These are phyloP conservation scores for Uloborus plumipes DNA, from an alignment of 2,888 invertebrate species.

Conservation along the genomic window DNA sequence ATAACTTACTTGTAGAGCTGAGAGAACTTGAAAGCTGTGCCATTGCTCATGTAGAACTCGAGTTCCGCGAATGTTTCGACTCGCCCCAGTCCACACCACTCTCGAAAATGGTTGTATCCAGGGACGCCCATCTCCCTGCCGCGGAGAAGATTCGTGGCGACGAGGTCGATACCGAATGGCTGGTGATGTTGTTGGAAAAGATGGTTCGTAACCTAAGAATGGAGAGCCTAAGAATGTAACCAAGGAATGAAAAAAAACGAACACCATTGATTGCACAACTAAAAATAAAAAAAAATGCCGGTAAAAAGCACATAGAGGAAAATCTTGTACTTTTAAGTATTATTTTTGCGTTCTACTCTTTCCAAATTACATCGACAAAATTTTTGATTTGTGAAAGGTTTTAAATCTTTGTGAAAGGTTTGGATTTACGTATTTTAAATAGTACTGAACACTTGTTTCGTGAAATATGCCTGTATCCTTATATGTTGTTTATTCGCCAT, in stretches of 20 bases:
- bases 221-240: too few relatives aligned
- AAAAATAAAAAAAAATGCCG: neutral
- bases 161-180: conserved; percentile 87
- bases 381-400: too few relatives aligned
- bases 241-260: too few relatives aligned
- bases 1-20: conserved; percentile 68
- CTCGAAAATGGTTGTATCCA: conserved; percentile 78
- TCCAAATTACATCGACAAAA: too few relatives aligned
- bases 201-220: conserved; percentile 86
- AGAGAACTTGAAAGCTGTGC: conserved; percentile 67
- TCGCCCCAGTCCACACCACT: conserved; percentile 69
- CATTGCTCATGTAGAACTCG: conserved; percentile 83
- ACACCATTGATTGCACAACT: neutral
- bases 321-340: too few relatives aligned
- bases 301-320: too few relatives aligned
- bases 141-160: conserved; percentile 93
- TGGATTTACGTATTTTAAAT: too few relatives aligned
- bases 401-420: too few relatives aligned
- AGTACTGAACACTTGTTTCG: too few relatives aligned
- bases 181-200: conserved; percentile 80
- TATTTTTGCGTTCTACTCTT: too few relatives aligned
- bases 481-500: too few relatives aligned
- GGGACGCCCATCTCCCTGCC: conserved; percentile 92
- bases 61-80: conserved; percentile 68
- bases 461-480: too few relatives aligned